Evolutionary conservation across 2,888 invertebrate species (phyloP).

Genomic region (Shargacucullia verbasci): DNA sequence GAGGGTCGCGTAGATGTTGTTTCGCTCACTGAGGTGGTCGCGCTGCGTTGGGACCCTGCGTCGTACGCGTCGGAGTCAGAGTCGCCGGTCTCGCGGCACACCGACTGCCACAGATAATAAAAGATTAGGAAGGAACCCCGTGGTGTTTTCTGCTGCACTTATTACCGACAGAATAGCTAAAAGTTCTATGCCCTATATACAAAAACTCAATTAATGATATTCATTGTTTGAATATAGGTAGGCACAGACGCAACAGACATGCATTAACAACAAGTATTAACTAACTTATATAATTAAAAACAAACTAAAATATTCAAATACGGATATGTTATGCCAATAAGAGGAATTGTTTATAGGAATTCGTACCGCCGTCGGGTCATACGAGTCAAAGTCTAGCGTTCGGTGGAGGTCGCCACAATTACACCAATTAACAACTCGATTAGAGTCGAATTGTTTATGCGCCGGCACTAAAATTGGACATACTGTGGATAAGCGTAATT

Average conservation of each 20-base stretch:
- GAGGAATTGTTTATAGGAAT: constrained; percentile 21
- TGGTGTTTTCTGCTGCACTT: no score
- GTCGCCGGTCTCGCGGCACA: constrained; percentile 89
- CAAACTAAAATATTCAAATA: no score
- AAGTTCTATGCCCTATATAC: no score
- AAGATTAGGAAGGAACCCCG: no score
- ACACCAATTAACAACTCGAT: constrained; percentile 61
- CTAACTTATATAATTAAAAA: no score
- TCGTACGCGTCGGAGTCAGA: constrained; percentile 94
- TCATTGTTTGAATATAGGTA: no score
- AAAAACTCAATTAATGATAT: no score
- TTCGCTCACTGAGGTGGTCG: constrained; percentile 93
- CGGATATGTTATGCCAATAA: not conserved
- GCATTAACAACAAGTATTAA: no score
- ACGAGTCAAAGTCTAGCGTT: constrained; percentile 33
- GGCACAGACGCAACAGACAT: no score
- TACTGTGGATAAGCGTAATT: constrained; percentile 50
- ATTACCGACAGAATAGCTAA: no score
- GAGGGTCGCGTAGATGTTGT: constrained; percentile 90
- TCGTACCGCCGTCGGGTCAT: constrained; percentile 18
- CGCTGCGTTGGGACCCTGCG: constrained; percentile 86
- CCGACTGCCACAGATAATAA: constrained; percentile 81
- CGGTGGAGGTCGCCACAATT: constrained; percentile 66
- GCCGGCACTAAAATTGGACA: constrained; percentile 50
- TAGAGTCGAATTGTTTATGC: constrained; percentile 50